phyloP scores from a whole-genome alignment of 2,888 invertebrate genomes.

The Dasypolia templi region DNA sequence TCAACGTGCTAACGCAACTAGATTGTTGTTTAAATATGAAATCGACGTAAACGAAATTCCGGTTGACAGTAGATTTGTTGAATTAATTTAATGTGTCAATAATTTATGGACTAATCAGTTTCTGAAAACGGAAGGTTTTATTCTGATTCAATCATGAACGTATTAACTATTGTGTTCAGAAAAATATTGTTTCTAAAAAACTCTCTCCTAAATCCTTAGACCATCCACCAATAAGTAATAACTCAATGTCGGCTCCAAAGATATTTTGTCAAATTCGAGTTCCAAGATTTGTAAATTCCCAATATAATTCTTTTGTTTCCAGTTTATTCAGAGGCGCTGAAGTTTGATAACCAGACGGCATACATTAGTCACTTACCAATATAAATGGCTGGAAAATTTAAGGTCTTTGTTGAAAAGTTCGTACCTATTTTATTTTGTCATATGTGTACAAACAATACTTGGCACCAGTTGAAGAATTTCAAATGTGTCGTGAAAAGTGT shows the following conservation, averaged over 20 bases:
- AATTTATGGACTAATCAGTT: too few species aligned
- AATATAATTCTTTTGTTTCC: constrained; percentile 64
- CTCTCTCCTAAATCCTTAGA: constrained; percentile 27
- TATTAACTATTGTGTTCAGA: not conserved
- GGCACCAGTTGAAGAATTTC: not conserved
- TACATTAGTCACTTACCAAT: constrained; percentile 30
- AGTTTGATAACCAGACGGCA: constrained; percentile 39
- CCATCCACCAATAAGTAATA: constrained; percentile 61
- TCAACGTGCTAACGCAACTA: not conserved
- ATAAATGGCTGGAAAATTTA: not conserved
- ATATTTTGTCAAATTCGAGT: constrained; percentile 64
- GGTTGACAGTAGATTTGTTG: not conserved
- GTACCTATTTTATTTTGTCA: not conserved
- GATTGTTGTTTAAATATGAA: not conserved
- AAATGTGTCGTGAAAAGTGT: not conserved
- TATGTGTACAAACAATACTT: too few species aligned
- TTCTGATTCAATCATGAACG: not conserved
- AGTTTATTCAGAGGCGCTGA: constrained; percentile 42
- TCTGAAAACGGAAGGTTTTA: not conserved
- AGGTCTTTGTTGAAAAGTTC: not conserved
- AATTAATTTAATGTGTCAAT: not conserved
- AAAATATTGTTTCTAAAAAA: not conserved
- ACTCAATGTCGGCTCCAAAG: constrained; percentile 64
- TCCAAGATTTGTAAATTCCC: constrained; percentile 57
- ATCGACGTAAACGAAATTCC: not conserved